Conservation (phyloP, 1,140 invertebrate genomes). For the Zaprionus inermis region DNA sequence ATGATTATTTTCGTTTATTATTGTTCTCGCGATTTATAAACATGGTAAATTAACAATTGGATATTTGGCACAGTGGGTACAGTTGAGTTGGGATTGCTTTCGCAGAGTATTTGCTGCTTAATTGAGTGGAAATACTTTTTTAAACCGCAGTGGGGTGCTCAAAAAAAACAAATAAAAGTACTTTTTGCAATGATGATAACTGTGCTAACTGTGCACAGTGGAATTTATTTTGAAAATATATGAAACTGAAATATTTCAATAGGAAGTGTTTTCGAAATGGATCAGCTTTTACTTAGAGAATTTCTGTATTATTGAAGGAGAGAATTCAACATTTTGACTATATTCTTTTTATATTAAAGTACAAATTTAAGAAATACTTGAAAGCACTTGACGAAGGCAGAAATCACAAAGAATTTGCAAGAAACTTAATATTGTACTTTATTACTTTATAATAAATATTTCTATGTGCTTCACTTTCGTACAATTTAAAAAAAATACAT, state of each 20-base stretch:
- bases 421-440: background rate
- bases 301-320: no score
- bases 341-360: no score
- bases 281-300: no score
- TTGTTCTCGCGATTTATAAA: conserved; percentile 56
- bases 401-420: background rate
- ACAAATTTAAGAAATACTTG: background rate
- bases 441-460: no score
- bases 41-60: conserved; percentile 57
- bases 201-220: background rate
- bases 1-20: conserved; percentile 28
- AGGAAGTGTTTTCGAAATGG: no score
- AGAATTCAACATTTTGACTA: no score
- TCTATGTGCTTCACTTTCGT: background rate
- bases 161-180: no score
- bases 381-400: background rate
- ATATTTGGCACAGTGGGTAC: conserved; percentile 16
- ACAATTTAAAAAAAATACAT: background rate
- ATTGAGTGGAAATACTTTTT: conserved; percentile 58
- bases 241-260: background rate
- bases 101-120: conserved; percentile 43
- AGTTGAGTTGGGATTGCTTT: no score
- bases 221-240: background rate
- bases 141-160: no score
- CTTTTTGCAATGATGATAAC: no score